These are phyloP conservation scores for Cheilosia pagana DNA, from an alignment of 2,888 invertebrate species.

Conservation along the genomic window DNA sequence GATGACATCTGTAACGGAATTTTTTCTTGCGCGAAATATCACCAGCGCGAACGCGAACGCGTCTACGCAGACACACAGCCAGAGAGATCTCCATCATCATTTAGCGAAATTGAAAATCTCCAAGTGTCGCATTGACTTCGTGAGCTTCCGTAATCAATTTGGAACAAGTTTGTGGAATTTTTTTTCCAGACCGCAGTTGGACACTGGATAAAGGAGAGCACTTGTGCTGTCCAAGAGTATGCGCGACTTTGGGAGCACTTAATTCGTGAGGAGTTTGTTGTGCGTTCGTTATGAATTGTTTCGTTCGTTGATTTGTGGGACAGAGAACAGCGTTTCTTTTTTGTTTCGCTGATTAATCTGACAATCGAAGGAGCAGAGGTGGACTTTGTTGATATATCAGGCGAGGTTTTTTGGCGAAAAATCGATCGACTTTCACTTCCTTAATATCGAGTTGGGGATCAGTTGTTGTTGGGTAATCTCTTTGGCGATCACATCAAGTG, in stretches of 20 bases:
- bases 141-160: slow-evolving; percentile 69
- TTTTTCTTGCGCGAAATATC: slow-evolving; percentile 5
- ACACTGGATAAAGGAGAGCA: slow-evolving; percentile 43
- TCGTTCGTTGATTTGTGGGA: slow-evolving; percentile 52
- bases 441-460: slow-evolving; percentile 24
- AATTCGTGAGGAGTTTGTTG: slow-evolving; percentile 32
- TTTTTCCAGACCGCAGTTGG: slow-evolving; percentile 26
- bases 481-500: slow-evolving; percentile 15
- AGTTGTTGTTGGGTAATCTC: slow-evolving; percentile 54
- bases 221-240: slow-evolving; percentile 20
- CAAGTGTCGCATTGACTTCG: slow-evolving; percentile 53
- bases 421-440: slow-evolving; percentile 72
- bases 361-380: slow-evolving; percentile 46
- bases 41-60: slow-evolving; percentile 9
- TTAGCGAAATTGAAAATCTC: slow-evolving; percentile 66
- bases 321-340: slow-evolving; percentile 12
- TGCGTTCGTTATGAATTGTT: slow-evolving; percentile 61
- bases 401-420: slow-evolving; percentile 21
- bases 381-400: slow-evolving; percentile 37
- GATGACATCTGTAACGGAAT: slow-evolving; percentile 63
- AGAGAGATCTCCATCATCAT: slow-evolving; percentile 49
- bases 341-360: slow-evolving; percentile 23
- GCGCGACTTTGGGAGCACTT: slow-evolving; percentile 5
- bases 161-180: slow-evolving; percentile 56
- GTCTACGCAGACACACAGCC: slow-evolving; percentile 23